Percentiles rank a stretch among this genome's conserved stretches.
Evolutionary conservation across 2,888 invertebrate species (phyloP).

Genomic region (Chironomus tentans): DNA sequence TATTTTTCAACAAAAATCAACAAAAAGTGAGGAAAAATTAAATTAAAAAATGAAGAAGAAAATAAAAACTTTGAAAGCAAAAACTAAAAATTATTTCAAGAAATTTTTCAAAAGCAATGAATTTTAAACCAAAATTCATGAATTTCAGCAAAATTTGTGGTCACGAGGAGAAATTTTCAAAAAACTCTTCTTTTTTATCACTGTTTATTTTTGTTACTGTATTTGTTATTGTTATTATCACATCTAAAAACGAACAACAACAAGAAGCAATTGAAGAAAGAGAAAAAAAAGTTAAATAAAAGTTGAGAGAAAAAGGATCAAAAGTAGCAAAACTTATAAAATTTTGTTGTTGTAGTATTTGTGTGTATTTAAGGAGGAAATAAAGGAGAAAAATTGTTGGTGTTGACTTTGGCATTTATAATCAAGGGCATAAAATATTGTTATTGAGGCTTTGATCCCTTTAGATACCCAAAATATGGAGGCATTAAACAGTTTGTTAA

Average conservation of each 20-base stretch:
- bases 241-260: slow-evolving; percentile 31
- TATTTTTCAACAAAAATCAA: no score
- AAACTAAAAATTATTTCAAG: neutral
- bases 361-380: neutral
- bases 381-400: neutral
- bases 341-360: neutral
- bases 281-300: slow-evolving; percentile 31
- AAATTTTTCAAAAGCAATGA: no score
- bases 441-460: no score
- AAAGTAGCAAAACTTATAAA: neutral
- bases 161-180: neutral
- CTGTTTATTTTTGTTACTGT: neutral
- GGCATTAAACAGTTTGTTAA: no score
- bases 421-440: no score
- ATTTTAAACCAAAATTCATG: neutral
- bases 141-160: neutral
- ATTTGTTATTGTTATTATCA: neutral
- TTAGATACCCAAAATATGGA: no score
- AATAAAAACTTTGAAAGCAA: neutral
- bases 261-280: slow-evolving; percentile 40
- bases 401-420: no score
- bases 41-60: no score
- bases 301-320: neutral
- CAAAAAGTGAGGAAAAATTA: no score
- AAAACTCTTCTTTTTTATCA: neutral